Percentiles rank a stretch among this genome's conserved stretches.
phyloP scores from a whole-genome alignment of 2,797 vertebrate genomes.

The Micropoecilia bifurca region DNA sequence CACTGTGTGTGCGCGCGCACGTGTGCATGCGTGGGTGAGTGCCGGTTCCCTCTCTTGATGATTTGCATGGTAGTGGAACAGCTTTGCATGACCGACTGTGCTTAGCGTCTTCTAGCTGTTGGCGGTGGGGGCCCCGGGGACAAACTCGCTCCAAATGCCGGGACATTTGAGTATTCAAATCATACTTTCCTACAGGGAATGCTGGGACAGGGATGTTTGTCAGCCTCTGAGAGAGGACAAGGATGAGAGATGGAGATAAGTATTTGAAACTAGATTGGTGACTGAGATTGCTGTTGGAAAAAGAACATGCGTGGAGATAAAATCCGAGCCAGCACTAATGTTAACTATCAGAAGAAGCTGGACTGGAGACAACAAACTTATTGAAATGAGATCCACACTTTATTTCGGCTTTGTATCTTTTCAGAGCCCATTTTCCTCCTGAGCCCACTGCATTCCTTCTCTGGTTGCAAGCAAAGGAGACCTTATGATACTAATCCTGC shows the following conservation, averaged over 20 bases:
- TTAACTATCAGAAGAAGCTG: background rate
- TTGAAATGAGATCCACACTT: background rate
- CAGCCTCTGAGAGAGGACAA: constrained; percentile 10
- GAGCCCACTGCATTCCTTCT: constrained; percentile 43
- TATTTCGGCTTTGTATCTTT: constrained; percentile 13
- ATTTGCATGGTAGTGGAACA: constrained; percentile 79
- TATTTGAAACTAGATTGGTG: background rate
- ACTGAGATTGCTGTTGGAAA: constrained; percentile 17
- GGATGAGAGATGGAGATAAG: constrained; percentile 10
- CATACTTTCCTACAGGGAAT: constrained; percentile 17
- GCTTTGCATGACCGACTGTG: constrained; percentile 73
- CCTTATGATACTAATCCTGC: constrained; percentile 73
- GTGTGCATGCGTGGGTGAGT: background rate
- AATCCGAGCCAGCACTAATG: background rate
- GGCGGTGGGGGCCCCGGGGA: constrained; percentile 12
- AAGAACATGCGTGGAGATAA: background rate
- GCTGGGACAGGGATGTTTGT: constrained; percentile 22
- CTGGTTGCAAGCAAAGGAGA: constrained; percentile 44
- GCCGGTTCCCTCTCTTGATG: constrained; percentile 1
- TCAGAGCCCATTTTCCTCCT: background rate
- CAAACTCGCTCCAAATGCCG: constrained; percentile 3
- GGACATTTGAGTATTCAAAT: constrained; percentile 82
- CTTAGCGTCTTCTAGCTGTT: constrained; percentile 63
- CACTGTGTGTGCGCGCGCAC: background rate
- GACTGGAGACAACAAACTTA: background rate